Evolutionary conservation across 2,797 vertebrate genomes (phyloP).

Genomic region (Betta splendens): DNA sequence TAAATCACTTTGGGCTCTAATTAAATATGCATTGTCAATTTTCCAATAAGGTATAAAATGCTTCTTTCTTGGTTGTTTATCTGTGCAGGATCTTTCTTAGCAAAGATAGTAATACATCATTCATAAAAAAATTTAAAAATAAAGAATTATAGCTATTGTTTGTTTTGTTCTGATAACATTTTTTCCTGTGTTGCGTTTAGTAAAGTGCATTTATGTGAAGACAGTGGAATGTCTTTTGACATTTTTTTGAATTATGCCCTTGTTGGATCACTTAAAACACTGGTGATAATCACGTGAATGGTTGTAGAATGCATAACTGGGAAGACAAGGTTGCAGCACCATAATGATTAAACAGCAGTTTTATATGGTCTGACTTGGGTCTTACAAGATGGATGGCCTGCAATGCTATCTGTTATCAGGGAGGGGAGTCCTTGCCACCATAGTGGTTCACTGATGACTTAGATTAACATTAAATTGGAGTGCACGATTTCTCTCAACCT

Average conservation of each 20-base stretch:
- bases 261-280: conserved; percentile 65
- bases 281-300: conserved; percentile 59
- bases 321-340: conserved; percentile 53
- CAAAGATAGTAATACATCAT: conserved; percentile 38
- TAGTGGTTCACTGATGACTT: conserved; percentile 60
- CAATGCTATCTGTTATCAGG: conserved; percentile 67
- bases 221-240: conserved; percentile 57
- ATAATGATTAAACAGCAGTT: conserved; percentile 76
- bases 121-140: conserved; percentile 29
- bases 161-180: conserved; percentile 41
- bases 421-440: conserved; percentile 67
- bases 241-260: conserved; percentile 70
- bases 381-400: conserved; percentile 78
- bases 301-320: conserved; percentile 63
- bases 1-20: conserved; percentile 41
- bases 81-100: conserved; percentile 26
- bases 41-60: conserved; percentile 42
- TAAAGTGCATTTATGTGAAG: conserved; percentile 48
- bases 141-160: conserved; percentile 41
- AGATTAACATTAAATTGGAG: conserved; percentile 64
- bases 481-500: conserved; percentile 41
- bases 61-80: conserved; percentile 46
- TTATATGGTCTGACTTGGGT: conserved; percentile 76
- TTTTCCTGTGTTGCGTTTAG: conserved; percentile 63
- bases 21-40: conserved; percentile 55